These are phyloP conservation scores for Smutsia gigantea DNA, from an alignment of 2,797 vertebrate genomes.

Conservation along the genomic window DNA sequence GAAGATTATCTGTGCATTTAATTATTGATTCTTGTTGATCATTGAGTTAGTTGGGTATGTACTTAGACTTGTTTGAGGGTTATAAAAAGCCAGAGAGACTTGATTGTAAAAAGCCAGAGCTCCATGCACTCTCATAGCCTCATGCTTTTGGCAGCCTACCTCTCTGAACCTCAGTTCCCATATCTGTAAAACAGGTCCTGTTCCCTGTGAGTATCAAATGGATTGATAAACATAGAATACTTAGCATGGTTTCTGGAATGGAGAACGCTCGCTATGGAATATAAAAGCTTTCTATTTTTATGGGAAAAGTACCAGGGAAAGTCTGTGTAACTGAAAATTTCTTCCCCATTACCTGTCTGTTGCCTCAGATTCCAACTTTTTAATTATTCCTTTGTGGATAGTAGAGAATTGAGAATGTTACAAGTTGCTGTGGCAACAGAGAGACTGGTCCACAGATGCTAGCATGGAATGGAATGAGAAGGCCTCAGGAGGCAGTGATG, in stretches of 20 bases:
- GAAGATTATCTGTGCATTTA: conserved; percentile 3
- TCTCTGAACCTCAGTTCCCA: neutral
- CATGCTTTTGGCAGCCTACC: neutral
- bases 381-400: neutral
- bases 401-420: neutral
- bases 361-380: neutral
- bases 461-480: neutral
- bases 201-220: neutral
- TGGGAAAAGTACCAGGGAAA: neutral
- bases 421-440: neutral
- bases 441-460: neutral
- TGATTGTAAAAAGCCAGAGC: neutral
- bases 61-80: neutral
- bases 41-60: neutral
- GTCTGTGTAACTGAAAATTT: neutral
- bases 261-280: neutral
- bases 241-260: neutral
- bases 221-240: neutral
- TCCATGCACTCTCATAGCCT: neutral
- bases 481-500: neutral
- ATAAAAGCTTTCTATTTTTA: neutral
- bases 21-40: neutral
- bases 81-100: neutral
- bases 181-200: neutral
- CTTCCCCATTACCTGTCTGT: neutral